Percentiles rank a stretch among this genome's conserved stretches.
Evolutionary conservation across 2,113 vertebrate species (phyloP).

Genomic region (Pungitius pungitius): DNA sequence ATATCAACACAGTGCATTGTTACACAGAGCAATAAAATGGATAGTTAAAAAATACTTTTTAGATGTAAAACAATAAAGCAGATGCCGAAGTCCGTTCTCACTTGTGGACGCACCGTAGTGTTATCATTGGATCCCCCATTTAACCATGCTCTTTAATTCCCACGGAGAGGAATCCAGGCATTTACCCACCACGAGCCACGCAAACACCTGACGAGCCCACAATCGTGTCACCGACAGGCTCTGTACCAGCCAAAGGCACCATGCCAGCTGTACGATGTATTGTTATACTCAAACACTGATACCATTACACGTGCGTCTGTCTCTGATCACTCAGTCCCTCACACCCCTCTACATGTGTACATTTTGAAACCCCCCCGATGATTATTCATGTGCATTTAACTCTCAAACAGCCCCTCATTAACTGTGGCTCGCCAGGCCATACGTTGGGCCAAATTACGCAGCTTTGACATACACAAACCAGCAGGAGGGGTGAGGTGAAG

Average conservation of each 20-base stretch:
- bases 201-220: slow-evolving; percentile 49
- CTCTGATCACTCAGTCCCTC: slow-evolving; percentile 61
- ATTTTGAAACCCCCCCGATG: slow-evolving; percentile 63
- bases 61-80: slow-evolving; percentile 10
- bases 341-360: slow-evolving; percentile 53
- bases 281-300: slow-evolving; percentile 14
- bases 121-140: slow-evolving; percentile 10
- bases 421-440: slow-evolving; percentile 75
- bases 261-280: slow-evolving; percentile 24
- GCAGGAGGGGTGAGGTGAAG: slow-evolving; percentile 38
- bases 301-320: slow-evolving; percentile 30
- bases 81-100: background rate
- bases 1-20: slow-evolving; percentile 11
- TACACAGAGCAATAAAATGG: slow-evolving; percentile 4
- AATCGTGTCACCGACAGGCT: slow-evolving; percentile 56
- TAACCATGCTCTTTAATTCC: slow-evolving; percentile 18
- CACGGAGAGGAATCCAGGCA: slow-evolving; percentile 5
- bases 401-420: slow-evolving; percentile 78
- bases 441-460: slow-evolving; percentile 76
- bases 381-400: slow-evolving; percentile 80
- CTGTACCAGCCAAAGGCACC: slow-evolving; percentile 45
- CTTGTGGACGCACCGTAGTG: background rate
- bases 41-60: background rate
- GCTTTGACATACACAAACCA: slow-evolving; percentile 79
- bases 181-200: slow-evolving; percentile 7